These are phyloP conservation scores for Griposia aprilina DNA, from an alignment of 2,888 invertebrate species.

Conservation along the genomic window DNA sequence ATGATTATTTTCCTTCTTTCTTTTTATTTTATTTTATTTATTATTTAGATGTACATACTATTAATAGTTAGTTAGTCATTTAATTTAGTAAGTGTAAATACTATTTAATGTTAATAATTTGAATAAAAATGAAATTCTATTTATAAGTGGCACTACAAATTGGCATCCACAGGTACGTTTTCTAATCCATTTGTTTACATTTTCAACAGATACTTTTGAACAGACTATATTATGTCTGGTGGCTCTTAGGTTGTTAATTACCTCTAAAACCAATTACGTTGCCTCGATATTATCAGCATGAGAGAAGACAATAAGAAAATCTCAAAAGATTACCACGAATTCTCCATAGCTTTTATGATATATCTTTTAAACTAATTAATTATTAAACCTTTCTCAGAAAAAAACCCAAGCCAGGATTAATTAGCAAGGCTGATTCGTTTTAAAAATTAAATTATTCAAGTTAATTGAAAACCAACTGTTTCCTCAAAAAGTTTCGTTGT, in stretches of 20 bases:
- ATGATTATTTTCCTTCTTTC: no score
- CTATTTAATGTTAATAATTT: no score
- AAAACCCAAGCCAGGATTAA: constrained; percentile 47
- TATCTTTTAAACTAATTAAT: constrained; percentile 25
- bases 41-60: no score
- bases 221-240: neutral
- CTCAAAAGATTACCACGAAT: neutral
- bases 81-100: no score
- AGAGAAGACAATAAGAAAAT: neutral
- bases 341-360: neutral
- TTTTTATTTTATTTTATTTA: no score
- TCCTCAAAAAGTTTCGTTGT: constrained; percentile 63
- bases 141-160: neutral
- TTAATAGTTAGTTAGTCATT: no score
- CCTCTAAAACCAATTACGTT: neutral
- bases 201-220: no score
- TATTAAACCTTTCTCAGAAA: constrained; percentile 39
- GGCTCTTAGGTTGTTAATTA: neutral
- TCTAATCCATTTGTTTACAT: neutral
- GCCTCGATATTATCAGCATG: no score
- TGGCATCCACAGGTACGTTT: neutral
- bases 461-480: constrained; percentile 61
- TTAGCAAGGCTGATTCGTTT: constrained; percentile 46
- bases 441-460: constrained; percentile 62
- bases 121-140: no score